These are phyloP conservation scores for Pteropus rufus DNA, from an alignment of 2,797 vertebrate genomes.

Conservation along the genomic window DNA sequence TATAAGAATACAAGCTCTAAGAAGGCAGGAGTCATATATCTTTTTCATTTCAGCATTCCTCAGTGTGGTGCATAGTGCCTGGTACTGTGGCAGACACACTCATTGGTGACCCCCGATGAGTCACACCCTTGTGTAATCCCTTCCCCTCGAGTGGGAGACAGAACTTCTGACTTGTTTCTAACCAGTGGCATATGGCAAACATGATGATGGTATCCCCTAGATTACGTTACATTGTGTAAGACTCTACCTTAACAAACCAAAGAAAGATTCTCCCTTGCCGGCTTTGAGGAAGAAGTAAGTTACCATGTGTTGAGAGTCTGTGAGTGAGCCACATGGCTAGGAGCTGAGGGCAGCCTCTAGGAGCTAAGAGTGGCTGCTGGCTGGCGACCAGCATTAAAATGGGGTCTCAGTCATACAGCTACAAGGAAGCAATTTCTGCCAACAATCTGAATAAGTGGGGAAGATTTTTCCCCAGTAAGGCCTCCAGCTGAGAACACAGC, in stretches of 20 bases:
- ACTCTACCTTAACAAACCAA: neutral
- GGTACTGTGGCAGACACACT: neutral
- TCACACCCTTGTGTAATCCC: neutral
- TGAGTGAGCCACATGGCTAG: neutral
- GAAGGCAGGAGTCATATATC: neutral
- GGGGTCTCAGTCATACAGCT: neutral
- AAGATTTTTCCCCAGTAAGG: neutral
- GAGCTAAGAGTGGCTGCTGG: neutral
- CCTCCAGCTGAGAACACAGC: neutral
- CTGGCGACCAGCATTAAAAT: neutral
- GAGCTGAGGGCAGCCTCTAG: neutral
- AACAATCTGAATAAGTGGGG: neutral
- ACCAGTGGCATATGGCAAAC: neutral
- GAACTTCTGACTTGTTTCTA: neutral
- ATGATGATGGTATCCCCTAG: neutral
- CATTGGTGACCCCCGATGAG: neutral
- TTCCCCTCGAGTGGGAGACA: neutral
- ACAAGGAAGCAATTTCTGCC: neutral
- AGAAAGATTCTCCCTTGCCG: neutral
- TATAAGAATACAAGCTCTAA: neutral
- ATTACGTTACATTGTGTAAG: no score
- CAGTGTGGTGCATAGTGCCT: neutral
- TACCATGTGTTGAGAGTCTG: neutral
- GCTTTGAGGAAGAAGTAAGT: neutral
- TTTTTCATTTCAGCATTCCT: neutral